A percentile compares a stretch with the other conserved stretches of the same genome.
Evolutionary conservation across 2,113 vertebrate species (phyloP).

Genomic region (Dipodomys spectabilis): DNA sequence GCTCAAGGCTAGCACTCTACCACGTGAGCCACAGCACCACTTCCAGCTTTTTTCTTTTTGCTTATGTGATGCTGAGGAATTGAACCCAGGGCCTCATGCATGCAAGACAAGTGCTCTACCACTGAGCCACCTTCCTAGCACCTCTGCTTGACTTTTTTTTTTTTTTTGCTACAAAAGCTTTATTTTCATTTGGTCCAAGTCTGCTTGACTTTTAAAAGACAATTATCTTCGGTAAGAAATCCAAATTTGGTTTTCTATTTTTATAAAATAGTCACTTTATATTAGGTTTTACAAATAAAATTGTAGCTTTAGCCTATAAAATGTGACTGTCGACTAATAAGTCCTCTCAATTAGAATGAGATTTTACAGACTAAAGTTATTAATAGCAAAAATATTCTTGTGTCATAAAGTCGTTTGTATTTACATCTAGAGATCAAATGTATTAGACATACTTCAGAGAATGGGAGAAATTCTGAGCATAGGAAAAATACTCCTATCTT

Average conservation of each 20-base stretch:
- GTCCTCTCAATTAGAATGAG: not conserved
- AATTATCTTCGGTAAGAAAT: conserved; percentile 23
- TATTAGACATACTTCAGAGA: conserved; percentile 14
- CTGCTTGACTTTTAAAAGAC: conserved; percentile 40
- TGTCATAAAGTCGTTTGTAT: not conserved
- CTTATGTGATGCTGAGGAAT: too few species aligned
- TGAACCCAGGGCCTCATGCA: too few species aligned
- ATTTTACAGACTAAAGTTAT: not conserved
- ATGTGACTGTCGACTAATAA: not conserved
- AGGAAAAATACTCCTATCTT: conserved; percentile 30
- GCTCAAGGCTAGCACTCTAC: too few species aligned
- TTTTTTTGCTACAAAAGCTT: too few species aligned
- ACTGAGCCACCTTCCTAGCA: too few species aligned
- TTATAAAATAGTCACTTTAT: conserved; percentile 10
- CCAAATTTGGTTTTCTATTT: conserved; percentile 24
- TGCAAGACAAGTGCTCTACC: too few species aligned
- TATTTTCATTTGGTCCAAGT: too few species aligned
- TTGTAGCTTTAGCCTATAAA: too few species aligned
- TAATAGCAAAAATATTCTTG: not conserved
- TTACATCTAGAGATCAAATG: not conserved
- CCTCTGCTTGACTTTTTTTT: too few species aligned
- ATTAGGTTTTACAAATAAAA: too few species aligned
- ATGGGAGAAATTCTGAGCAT: conserved; percentile 44
- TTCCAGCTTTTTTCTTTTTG: too few species aligned
- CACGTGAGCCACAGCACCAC: too few species aligned